Conservation (phyloP, 2,888 invertebrate species). For the Himalopsyche kuldschensis region DNA sequence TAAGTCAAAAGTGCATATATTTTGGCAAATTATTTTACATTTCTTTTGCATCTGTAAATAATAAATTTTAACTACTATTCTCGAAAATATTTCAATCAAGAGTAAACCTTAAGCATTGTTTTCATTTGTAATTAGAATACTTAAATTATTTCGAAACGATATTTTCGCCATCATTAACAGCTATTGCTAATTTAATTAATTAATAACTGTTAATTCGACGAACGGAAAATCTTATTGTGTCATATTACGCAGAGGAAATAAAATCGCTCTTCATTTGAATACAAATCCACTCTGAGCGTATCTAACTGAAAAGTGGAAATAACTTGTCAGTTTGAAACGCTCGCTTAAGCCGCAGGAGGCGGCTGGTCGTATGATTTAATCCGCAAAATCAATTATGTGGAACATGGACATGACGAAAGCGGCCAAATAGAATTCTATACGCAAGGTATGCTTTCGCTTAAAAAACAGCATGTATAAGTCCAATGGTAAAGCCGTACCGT, state of each 20-base stretch:
- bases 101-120: too few relatives aligned
- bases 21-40: too few relatives aligned
- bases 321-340: conserved; percentile 15
- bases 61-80: too few relatives aligned
- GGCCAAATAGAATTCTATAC: background rate
- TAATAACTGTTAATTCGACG: too few relatives aligned
- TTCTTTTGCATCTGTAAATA: too few relatives aligned
- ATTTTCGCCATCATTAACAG: too few relatives aligned
- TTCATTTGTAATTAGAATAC: too few relatives aligned
- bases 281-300: background rate
- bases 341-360: conserved; percentile 10
- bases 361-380: conserved; percentile 32
- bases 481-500: background rate
- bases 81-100: too few relatives aligned
- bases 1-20: too few relatives aligned
- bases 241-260: conserved; percentile 1
- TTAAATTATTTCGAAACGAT: too few relatives aligned
- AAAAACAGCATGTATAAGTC: background rate
- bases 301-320: conserved; percentile 22
- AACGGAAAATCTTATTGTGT: background rate
- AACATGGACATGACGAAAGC: conserved; percentile 26
- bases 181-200: too few relatives aligned
- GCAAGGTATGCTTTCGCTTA: background rate
- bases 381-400: conserved; percentile 35
- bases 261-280: background rate